phyloP scores from a whole-genome alignment of 2,888 invertebrate species.

The Cryptocephalus moraei region DNA sequence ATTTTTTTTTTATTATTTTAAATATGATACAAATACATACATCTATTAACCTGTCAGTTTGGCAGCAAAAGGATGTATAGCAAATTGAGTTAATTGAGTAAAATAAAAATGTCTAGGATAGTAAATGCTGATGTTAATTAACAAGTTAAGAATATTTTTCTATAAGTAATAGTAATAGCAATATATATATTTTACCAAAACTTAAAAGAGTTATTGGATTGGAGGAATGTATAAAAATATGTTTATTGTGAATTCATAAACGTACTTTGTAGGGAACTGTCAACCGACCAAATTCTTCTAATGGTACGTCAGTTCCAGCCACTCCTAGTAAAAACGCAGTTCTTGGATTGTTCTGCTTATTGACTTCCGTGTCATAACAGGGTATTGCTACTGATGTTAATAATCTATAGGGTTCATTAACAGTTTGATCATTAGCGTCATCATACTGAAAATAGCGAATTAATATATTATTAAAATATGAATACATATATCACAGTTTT shows the following conservation, averaged over 20 bases:
- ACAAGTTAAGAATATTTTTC: too few species aligned
- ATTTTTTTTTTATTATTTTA: too few species aligned
- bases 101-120: too few species aligned
- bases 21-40: too few species aligned
- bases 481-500: slow-evolving; percentile 15
- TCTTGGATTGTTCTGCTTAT: slow-evolving; percentile 46
- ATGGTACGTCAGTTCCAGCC: slow-evolving; percentile 89
- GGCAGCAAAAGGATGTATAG: too few species aligned
- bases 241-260: not conserved
- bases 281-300: slow-evolving; percentile 81
- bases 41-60: too few species aligned
- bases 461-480: not conserved
- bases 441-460: slow-evolving; percentile 23
- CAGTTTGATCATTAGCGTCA: slow-evolving; percentile 25
- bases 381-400: slow-evolving; percentile 90
- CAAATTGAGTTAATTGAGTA: too few species aligned
- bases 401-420: slow-evolving; percentile 49
- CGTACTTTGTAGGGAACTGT: slow-evolving; percentile 76
- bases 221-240: too few species aligned
- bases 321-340: slow-evolving; percentile 81
- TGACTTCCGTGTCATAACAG: slow-evolving; percentile 70
- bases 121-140: too few species aligned
- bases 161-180: too few species aligned
- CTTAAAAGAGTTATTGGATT: too few species aligned
- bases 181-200: too few species aligned